phyloP scores from a whole-genome alignment of 1,140 invertebrate species.

The Apis dorsata region DNA sequence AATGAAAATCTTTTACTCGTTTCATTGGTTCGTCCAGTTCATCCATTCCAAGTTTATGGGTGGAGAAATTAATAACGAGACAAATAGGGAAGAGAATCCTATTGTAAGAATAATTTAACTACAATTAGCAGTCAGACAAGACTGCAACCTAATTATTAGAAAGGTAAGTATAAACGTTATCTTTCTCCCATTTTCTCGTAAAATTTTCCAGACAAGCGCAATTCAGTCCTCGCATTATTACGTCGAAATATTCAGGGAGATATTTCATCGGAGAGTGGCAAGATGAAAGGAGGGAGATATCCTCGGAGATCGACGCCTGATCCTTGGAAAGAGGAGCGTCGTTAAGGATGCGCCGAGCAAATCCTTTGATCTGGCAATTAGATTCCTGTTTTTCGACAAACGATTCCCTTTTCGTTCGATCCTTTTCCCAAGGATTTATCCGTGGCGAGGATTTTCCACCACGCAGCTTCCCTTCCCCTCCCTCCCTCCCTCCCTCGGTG shows the following conservation, averaged over 20 bases:
- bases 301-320: neutral
- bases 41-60: too few species aligned
- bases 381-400: conserved; percentile 43
- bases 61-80: too few species aligned
- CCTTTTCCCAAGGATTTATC: conserved; percentile 30
- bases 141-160: too few species aligned
- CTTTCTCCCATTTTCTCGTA: neutral
- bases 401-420: neutral
- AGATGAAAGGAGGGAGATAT: neutral
- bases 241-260: neutral
- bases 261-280: too few species aligned
- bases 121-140: too few species aligned
- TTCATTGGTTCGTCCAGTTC: too few species aligned
- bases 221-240: too few species aligned
- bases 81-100: too few species aligned
- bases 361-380: conserved; percentile 49
- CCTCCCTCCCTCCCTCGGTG: neutral
- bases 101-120: too few species aligned
- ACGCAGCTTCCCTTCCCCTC: neutral
- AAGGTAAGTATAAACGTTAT: too few species aligned
- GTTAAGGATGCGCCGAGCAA: conserved; percentile 23
- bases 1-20: too few species aligned
- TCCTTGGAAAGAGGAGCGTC: neutral
- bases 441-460: conserved; percentile 6
- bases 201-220: too few species aligned